Base-by-base conservation (phyloP, 2,797 vertebrate species). In the Odontamblyopus rebecca region DNA sequence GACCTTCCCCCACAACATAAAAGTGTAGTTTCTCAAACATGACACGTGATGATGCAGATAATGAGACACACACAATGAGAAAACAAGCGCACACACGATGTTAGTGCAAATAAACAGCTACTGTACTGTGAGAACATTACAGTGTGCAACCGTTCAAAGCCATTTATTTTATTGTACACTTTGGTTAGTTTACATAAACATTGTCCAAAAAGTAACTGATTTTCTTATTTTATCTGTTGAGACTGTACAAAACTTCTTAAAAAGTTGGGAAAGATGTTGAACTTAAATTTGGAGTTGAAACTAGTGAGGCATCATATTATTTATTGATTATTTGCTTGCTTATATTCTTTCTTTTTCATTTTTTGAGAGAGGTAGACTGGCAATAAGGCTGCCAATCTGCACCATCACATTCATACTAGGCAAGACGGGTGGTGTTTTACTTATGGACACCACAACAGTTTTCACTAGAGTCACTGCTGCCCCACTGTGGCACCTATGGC, bases 31-130 rank as follows among this genome's bases (percentile, higher is more conserved):
- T 53, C 41, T 53, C 61, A 26, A 67, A 35, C 65, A 67, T 53
- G 65, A 59, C 68, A 56, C 68, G 53, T 70, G 69, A 64, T 75
- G 57, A 76, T 74, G 29, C 65, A 18, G 60, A 16, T 6, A 64
- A 50, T 75, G 74, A 44, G 23, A 51, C 62, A 19, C 27, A 15
- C 38, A 6, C 4, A 57, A 57, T 71, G 19, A n/a, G 41, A 32
- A 53, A 19, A 26, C 41, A 50, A 50, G 15, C 50, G 15, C 50
- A 67, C 27, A 19, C 65, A 53, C 8, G 27, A 18, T 30, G 27
- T 54, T 53, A n/a, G 65, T 19, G 29, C 15, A n/a, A 53, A 32
- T 32, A n/a, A 32, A 67, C 48, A 32, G 16, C 61, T 30, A 13
- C 9, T 26, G 9, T 6, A n/a, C 29, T 38, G 61, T 26, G 11